These are phyloP conservation scores for Reinhardtius hippoglossoides DNA, from an alignment of 2,113 vertebrate genomes.

Conservation along the genomic window DNA sequence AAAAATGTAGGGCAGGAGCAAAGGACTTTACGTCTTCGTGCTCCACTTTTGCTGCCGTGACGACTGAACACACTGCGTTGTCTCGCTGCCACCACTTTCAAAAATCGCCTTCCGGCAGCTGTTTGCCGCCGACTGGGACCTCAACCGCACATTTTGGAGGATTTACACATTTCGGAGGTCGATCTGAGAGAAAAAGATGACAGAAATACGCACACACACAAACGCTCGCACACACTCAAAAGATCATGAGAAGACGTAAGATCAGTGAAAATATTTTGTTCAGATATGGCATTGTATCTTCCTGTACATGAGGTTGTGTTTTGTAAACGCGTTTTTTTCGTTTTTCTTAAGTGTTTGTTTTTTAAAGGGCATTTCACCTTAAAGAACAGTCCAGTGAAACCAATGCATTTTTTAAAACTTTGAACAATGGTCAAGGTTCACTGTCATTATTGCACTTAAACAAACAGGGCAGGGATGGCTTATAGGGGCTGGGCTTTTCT, in stretches of 20 bases:
- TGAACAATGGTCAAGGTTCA: conserved; percentile 53
- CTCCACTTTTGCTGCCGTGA: conserved; percentile 11
- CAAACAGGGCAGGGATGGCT: conserved; percentile 69
- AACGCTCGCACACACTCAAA: conserved; percentile 14
- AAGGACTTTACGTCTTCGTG: neutral
- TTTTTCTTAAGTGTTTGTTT: conserved; percentile 68
- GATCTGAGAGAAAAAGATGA: conserved; percentile 6
- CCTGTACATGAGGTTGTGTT: conserved; percentile 82
- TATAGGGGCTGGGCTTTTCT: conserved; percentile 18
- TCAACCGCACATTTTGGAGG: conserved; percentile 49
- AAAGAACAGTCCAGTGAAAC: conserved; percentile 55
- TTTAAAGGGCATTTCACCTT: conserved; percentile 70
- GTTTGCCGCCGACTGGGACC: conserved; percentile 22
- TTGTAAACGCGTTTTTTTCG: conserved; percentile 70
- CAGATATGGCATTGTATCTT: conserved; percentile 79
- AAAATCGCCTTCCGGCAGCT: conserved; percentile 5
- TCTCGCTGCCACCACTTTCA: conserved; percentile 6
- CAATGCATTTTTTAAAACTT: conserved; percentile 15
- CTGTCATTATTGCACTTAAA: conserved; percentile 78
- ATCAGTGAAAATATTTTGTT: conserved; percentile 69
- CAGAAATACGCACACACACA: neutral
- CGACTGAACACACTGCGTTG: neutral
- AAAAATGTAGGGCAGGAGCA: conserved; percentile 8
- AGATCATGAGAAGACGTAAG: conserved; percentile 58
- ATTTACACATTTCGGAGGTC: conserved; percentile 51